Evolutionary conservation across 2,888 invertebrate genomes (phyloP).

Genomic region (Cerastis leucographa): DNA sequence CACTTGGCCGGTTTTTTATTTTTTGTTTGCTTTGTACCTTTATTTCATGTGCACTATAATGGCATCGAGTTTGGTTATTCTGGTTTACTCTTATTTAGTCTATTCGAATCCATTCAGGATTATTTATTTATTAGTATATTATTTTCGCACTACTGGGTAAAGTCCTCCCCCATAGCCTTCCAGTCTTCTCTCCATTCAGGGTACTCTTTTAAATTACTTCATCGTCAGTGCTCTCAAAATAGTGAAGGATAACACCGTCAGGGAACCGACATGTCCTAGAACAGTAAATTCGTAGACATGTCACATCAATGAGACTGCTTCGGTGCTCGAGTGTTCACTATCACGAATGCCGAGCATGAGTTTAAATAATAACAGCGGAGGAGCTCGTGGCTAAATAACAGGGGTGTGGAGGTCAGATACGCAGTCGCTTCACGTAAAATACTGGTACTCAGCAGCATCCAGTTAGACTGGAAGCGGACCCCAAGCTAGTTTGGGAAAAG

Average conservation of each 20-base stretch:
- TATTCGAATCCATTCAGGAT: not conserved
- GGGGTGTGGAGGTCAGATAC: no score
- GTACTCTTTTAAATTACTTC: not conserved
- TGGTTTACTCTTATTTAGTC: not conserved
- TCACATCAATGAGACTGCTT: not conserved
- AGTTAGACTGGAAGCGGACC: no score
- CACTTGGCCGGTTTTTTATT: no score
- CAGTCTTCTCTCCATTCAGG: not conserved
- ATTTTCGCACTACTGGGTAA: no score
- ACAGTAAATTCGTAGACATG: not conserved
- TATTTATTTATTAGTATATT: no score
- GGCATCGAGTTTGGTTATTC: not conserved
- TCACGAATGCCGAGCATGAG: not conserved
- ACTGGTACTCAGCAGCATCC: no score
- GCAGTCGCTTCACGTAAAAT: no score
- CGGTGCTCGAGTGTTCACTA: not conserved
- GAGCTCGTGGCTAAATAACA: no score
- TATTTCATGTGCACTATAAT: not conserved
- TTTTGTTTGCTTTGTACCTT: constrained; percentile 8
- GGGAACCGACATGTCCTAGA: not conserved
- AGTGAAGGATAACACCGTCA: not conserved
- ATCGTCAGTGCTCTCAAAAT: not conserved
- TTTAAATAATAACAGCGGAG: no score
- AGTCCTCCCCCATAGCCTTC: no score
- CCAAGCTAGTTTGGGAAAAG: no score